Conservation (phyloP, 2,888 invertebrate species). For the Choristoneura rosaceana region DNA sequence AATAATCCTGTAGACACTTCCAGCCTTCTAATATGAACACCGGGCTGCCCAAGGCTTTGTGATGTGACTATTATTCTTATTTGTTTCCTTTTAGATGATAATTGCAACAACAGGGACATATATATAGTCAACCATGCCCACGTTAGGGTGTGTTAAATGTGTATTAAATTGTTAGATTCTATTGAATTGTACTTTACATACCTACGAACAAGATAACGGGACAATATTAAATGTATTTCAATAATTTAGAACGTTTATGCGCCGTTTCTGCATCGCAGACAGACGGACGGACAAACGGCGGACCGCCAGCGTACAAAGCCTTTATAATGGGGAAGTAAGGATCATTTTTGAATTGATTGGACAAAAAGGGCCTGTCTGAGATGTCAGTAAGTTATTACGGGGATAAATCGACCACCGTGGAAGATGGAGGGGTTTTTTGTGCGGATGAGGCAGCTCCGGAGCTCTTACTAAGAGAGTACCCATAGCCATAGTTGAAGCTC, state of each 20-base stretch:
- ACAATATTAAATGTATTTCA: constrained; percentile 35
- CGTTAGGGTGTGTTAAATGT: too few relatives aligned
- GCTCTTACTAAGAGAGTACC: not conserved
- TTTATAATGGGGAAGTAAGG: not conserved
- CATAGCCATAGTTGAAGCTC: too few relatives aligned
- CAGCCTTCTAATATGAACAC: too few relatives aligned
- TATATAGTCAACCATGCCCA: too few relatives aligned
- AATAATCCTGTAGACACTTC: too few relatives aligned
- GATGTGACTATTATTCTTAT: too few relatives aligned
- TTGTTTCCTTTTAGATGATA: too few relatives aligned
- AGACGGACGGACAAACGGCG: constrained; percentile 17
- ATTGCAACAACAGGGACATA: too few relatives aligned
- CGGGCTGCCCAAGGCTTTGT: too few relatives aligned
- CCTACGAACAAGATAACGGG: constrained; percentile 29
- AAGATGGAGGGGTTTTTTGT: constrained; percentile 29
- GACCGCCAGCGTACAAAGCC: constrained; percentile 15
- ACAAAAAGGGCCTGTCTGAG: constrained; percentile 32
- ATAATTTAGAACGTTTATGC: constrained; percentile 28
- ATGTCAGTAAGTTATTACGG: constrained; percentile 38
- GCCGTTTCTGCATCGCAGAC: constrained; percentile 33
- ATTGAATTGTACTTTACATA: too few relatives aligned
- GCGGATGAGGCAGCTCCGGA: not conserved
- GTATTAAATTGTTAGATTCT: too few relatives aligned
- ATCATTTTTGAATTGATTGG: not conserved
- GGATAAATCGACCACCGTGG: constrained; percentile 41